Evolutionary conservation across 2,797 vertebrate species (phyloP).

Genomic region (Hippopotamyrus pictus): DNA sequence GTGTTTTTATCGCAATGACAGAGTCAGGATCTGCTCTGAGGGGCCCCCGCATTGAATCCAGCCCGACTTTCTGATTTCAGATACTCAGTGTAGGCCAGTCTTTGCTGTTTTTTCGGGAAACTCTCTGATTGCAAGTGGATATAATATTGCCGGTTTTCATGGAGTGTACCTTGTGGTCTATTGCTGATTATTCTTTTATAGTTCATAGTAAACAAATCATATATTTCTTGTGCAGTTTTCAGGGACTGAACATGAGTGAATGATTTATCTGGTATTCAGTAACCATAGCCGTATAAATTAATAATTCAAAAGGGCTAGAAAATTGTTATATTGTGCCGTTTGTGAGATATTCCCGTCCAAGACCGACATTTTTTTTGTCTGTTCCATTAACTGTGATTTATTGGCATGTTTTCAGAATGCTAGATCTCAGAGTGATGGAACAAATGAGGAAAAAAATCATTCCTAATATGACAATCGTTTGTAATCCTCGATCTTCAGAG

Average conservation of each 20-base stretch:
- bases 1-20: neutral
- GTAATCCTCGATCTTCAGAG: neutral
- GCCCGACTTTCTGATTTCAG: neutral
- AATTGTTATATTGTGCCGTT: neutral
- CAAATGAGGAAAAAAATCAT: constrained; percentile 3
- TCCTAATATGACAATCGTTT: neutral
- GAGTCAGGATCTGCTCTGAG: neutral
- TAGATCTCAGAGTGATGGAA: neutral
- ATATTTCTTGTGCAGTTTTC: neutral
- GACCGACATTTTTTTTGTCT: neutral
- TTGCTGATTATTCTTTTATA: neutral
- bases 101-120: neutral
- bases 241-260: neutral
- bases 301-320: neutral
- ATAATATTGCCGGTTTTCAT: neutral
- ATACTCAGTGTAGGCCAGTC: neutral
- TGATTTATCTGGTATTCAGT: neutral
- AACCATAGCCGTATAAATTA: neutral
- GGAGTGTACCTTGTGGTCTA: neutral
- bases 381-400: constrained; percentile 4
- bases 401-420: neutral
- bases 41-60: neutral
- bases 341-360: neutral
- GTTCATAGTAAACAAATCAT: neutral
- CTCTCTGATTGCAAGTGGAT: neutral